Percentiles rank a stretch among this genome's conserved stretches.
Evolutionary conservation across 2,797 vertebrate species (phyloP).

Genomic region (Darevskia mixta): DNA sequence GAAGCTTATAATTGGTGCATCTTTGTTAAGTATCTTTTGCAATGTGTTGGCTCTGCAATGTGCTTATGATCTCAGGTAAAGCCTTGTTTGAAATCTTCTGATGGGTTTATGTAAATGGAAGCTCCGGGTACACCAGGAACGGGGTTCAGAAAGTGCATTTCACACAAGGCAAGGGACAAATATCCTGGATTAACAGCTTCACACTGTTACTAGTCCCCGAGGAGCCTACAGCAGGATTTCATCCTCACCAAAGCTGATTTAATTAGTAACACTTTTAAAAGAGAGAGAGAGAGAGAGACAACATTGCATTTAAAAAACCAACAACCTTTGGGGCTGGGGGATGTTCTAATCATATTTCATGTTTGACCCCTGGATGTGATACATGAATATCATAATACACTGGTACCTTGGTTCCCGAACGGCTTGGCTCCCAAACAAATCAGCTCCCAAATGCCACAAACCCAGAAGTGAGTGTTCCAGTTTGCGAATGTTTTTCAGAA

Average conservation of each 20-base stretch:
- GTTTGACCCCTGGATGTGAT: neutral
- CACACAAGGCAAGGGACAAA: neutral
- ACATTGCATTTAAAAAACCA: neutral
- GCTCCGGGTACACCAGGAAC: neutral
- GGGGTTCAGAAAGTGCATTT: slow-evolving; percentile 15
- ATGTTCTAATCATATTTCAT: neutral
- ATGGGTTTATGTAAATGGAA: slow-evolving; percentile 7
- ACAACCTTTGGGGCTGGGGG: neutral
- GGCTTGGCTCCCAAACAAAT: too few relatives aligned
- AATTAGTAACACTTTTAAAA: neutral
- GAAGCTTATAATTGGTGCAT: neutral
- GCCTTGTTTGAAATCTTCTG: slow-evolving; percentile 1
- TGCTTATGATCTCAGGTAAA: slow-evolving; percentile 25
- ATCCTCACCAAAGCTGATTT: neutral
- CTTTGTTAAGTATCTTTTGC: slow-evolving; percentile 5
- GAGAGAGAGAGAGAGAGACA: neutral
- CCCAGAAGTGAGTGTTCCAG: too few relatives aligned
- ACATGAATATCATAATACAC: neutral
- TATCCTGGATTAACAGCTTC: neutral
- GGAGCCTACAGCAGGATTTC: neutral
- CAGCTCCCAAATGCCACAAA: too few relatives aligned
- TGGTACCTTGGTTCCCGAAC: too few relatives aligned
- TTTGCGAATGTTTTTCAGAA: too few relatives aligned
- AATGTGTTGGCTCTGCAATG: slow-evolving; percentile 5
- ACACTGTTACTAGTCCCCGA: neutral